Base-by-base conservation (phyloP, 2,888 invertebrate genomes). In the Sinodicranocentrus sp. region DNA sequence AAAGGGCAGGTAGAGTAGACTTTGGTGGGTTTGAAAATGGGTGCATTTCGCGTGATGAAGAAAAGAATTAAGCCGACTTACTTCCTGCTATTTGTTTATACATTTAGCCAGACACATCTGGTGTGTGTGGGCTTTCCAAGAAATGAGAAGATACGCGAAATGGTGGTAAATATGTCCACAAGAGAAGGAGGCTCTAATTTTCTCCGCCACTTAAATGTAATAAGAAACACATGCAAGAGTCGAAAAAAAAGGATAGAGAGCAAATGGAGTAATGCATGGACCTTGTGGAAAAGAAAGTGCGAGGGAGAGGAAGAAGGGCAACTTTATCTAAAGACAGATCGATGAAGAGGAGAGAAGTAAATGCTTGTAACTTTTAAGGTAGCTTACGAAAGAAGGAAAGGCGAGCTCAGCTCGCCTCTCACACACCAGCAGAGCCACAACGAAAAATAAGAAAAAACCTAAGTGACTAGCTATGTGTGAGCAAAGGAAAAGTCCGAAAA, bases 271-370 rank as follows among this genome's bases (percentile, higher is more conserved):
- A n/a, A n/a, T n/a, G n/a, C 61, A 44, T 71, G 79, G 79, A 75
- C 82, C 23, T 57, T 70, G 76, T 57, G 67, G 82, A 68, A 71
- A 82, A 57, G 73, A 80, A 82, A 82, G 79, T 79, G 65, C 48
- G 67, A 76, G 76, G 19, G 39, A 61, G 67, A 76, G 76, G 15
- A 54, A 76, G 63, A 84, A 76, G 73, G 78, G 84, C 86, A 85
- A 86, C 85, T 86, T 88, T 88, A 88, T 88, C 88, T 87, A 84
- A 77, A 84, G 79, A 83, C 85, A 88, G 88, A 88, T 88, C 88
- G 88, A 88, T 88, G 87, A 86, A 86, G 88, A 88, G 88, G 87
- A 88, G 88, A 87, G 87, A 85, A 77, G 82, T 82, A 82, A 82
- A 82, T 82, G 82, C 67, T 63, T 82, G 70, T 76, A 76, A 82